Evolutionary conservation across 2,797 vertebrate species (phyloP).

Genomic region (Poecilia picta): DNA sequence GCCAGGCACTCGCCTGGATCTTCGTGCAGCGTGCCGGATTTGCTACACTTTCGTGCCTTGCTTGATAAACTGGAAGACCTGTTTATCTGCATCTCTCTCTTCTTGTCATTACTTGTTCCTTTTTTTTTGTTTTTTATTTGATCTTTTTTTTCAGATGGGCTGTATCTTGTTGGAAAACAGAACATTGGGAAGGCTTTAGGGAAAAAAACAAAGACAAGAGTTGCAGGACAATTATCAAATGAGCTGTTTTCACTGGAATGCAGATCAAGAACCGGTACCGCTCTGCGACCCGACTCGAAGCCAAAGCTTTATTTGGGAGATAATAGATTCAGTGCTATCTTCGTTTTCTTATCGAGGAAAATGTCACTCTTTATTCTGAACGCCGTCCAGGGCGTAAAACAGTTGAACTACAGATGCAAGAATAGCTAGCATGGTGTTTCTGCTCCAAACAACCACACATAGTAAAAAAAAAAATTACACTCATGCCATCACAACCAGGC

Average conservation of each 20-base stretch:
- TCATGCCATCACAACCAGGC: conserved; percentile 34
- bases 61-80: conserved; percentile 32
- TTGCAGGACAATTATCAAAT: conserved; percentile 45
- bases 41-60: conserved; percentile 44
- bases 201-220: conserved; percentile 11
- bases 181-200: conserved; percentile 22
- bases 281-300: conserved; percentile 35
- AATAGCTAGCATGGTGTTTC: conserved; percentile 1
- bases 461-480: conserved; percentile 32
- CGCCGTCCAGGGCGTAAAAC: conserved; percentile 27
- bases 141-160: neutral
- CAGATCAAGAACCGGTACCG: conserved; percentile 52
- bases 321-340: conserved; percentile 37
- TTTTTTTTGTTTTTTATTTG: neutral
- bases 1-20: conserved; percentile 67
- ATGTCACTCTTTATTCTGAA: conserved; percentile 8
- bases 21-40: conserved; percentile 48
- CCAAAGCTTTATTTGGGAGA: conserved; percentile 33
- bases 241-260: conserved; percentile 54
- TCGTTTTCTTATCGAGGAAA: neutral
- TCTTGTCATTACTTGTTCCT: conserved; percentile 5
- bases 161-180: conserved; percentile 34
- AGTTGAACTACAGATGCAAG: conserved; percentile 40
- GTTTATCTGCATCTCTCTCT: conserved; percentile 8
- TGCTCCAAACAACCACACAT: neutral